Evolutionary conservation across 2,888 invertebrate species (phyloP).

Genomic region (Dryobota labecula): DNA sequence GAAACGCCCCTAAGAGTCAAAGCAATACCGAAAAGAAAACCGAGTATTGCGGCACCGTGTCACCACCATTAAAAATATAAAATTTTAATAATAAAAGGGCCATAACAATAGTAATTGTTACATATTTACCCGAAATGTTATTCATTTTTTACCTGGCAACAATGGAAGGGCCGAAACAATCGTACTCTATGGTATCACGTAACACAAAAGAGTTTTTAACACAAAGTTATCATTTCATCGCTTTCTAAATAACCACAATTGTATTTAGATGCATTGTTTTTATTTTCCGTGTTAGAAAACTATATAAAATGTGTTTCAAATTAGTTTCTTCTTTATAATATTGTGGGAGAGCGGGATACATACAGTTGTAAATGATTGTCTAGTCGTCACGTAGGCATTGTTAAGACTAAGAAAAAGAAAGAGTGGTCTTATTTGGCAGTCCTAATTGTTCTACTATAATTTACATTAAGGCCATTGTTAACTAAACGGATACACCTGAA

Average conservation of each 20-base stretch:
- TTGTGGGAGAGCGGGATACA: not conserved
- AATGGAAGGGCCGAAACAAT: conserved; percentile 56
- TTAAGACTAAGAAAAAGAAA: not conserved
- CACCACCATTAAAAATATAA: conserved; percentile 6
- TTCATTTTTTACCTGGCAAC: conserved; percentile 49
- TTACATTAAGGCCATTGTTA: not conserved
- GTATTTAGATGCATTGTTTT: conserved; percentile 51
- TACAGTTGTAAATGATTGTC: not conserved
- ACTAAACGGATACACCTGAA: not conserved
- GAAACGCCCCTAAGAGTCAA: too few relatives aligned
- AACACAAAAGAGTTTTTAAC: conserved; percentile 52
- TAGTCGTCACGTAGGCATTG: not conserved
- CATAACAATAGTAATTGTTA: conserved; percentile 33
- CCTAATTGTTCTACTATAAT: not conserved
- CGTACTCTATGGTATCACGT: conserved; percentile 51
- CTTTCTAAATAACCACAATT: conserved; percentile 63
- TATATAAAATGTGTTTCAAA: not conserved
- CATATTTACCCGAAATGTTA: conserved; percentile 34
- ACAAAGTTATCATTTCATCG: conserved; percentile 55
- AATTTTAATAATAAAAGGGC: conserved; percentile 20
- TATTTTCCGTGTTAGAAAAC: conserved; percentile 16
- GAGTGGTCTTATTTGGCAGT: not conserved
- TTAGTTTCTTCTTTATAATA: not conserved
- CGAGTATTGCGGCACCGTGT: not conserved
- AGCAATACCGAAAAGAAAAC: not conserved